A percentile compares a stretch with the other conserved stretches of the same genome.
These are phyloP conservation scores for Erethizon dorsatum DNA, from an alignment of 2,797 vertebrate genomes.

Conservation along the genomic window DNA sequence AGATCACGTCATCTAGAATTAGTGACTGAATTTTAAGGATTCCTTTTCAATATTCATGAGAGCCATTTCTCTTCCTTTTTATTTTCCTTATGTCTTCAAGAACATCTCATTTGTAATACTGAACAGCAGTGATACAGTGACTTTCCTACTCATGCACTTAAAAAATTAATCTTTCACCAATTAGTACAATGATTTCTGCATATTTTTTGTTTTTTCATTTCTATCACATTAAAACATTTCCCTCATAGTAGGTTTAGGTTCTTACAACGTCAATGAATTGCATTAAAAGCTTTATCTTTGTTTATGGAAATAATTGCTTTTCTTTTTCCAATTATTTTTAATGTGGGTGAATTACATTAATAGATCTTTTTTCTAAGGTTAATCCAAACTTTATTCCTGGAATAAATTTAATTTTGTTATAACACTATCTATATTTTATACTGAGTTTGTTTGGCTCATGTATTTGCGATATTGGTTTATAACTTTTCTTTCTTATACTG, in stretches of 20 bases:
- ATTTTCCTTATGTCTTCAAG: background rate
- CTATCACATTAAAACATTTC: background rate
- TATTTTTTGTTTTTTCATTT: background rate
- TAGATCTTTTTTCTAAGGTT: conserved; percentile 3
- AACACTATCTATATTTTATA: background rate
- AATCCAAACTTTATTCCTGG: background rate
- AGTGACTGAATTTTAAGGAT: background rate
- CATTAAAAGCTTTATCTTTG: background rate
- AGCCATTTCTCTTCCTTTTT: background rate
- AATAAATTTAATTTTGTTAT: background rate
- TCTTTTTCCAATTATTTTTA: background rate
- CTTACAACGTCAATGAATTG: background rate
- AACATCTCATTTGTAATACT: background rate
- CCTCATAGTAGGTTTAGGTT: background rate
- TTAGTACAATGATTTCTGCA: background rate
- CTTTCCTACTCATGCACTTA: background rate
- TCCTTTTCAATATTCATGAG: background rate
- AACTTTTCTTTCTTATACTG: background rate
- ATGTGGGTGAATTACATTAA: background rate
- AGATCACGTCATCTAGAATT: background rate
- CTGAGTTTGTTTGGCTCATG: background rate
- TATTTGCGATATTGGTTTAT: background rate
- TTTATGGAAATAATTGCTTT: background rate
- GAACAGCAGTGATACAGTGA: background rate
- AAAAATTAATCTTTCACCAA: conserved; percentile 21